Evolutionary conservation across 2,113 vertebrate species (phyloP).

Genomic region (Grammomys dolichurus): DNA sequence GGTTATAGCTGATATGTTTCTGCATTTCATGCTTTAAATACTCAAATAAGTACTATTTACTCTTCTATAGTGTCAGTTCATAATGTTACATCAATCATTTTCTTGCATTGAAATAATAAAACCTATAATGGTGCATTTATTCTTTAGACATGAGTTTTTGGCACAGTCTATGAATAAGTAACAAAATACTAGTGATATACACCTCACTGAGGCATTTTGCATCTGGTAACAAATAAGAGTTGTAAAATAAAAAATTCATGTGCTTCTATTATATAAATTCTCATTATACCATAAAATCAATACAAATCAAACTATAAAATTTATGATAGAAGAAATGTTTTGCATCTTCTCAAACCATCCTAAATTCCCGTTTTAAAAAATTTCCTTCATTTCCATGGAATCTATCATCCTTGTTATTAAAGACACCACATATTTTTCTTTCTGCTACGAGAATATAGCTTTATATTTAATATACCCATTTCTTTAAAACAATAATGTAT

Average conservation of each 20-base stretch:
- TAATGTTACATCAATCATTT: not conserved
- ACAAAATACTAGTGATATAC: not conserved
- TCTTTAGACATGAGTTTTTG: not conserved
- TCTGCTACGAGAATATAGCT: not conserved
- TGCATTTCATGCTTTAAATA: not conserved
- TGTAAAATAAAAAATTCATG: not conserved
- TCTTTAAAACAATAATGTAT: not conserved
- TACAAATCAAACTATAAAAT: not conserved
- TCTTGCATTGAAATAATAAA: constrained; percentile 7
- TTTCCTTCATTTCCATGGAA: not conserved
- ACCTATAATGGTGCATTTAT: not conserved
- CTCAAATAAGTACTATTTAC: not conserved
- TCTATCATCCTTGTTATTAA: not conserved
- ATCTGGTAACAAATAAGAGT: not conserved
- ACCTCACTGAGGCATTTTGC: not conserved
- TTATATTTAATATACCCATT: not conserved
- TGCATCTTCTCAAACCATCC: not conserved
- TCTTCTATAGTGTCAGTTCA: not conserved
- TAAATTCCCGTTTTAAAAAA: not conserved
- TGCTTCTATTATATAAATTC: not conserved
- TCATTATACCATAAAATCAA: not conserved
- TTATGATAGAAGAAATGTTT: not conserved
- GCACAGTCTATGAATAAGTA: constrained; percentile 20
- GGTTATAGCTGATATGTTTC: not conserved
- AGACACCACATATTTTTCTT: not conserved